A percentile compares a stretch with the other conserved stretches of the same genome.
Evolutionary conservation across 2,113 vertebrate species (phyloP).

Genomic region (Pandion haliaetus): DNA sequence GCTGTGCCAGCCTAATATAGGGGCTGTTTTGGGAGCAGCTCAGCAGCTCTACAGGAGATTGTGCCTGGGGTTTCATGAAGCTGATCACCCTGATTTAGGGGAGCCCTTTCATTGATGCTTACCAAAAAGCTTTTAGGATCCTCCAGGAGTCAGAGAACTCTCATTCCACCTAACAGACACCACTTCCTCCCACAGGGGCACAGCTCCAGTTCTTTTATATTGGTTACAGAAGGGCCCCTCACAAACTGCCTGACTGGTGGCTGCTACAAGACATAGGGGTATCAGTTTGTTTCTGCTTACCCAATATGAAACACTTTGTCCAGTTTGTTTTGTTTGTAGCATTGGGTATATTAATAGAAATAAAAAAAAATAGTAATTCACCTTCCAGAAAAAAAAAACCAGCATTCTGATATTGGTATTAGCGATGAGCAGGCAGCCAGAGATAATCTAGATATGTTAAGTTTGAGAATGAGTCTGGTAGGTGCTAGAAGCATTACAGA

Average conservation of each 20-base stretch:
- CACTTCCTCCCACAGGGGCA: background rate
- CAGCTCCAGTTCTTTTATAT: background rate
- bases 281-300: background rate
- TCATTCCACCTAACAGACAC: background rate
- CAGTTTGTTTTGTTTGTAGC: background rate
- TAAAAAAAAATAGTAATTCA: background rate
- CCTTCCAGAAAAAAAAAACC: background rate
- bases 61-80: background rate
- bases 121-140: background rate
- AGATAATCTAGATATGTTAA: background rate
- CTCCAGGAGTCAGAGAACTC: background rate
- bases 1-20: background rate
- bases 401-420: background rate
- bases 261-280: fast-evolving
- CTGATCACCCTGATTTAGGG: background rate
- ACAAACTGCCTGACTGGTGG: background rate
- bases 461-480: background rate
- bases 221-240: background rate
- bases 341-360: background rate
- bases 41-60: background rate
- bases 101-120: background rate
- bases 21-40: background rate
- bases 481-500: background rate
- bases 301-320: background rate
- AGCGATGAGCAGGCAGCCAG: background rate